Conservation (phyloP, 1,140 invertebrate species). For the Leptestheria dahalacensis region DNA sequence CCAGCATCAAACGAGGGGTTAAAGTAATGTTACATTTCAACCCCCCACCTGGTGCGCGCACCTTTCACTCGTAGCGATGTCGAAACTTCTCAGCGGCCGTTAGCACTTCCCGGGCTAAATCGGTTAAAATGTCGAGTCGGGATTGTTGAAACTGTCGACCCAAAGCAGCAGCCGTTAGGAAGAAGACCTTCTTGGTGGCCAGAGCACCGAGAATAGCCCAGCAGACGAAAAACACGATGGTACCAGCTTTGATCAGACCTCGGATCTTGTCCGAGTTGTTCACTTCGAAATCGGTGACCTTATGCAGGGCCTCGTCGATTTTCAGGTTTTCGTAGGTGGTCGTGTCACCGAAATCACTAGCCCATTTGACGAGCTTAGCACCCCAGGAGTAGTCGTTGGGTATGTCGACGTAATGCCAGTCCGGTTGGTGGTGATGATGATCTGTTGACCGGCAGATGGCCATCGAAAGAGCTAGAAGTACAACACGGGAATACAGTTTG, state of each 20-base stretch:
- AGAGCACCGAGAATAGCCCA: background rate
- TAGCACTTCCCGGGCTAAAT: no score
- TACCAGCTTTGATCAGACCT: background rate
- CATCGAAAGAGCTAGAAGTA: no score
- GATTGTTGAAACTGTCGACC: background rate
- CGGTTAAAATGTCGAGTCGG: no score
- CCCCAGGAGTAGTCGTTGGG: background rate
- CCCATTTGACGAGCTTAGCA: background rate
- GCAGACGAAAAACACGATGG: background rate
- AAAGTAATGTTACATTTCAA: no score
- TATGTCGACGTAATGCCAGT: background rate
- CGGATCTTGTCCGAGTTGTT: background rate
- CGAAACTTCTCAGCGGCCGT: no score
- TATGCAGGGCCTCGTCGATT: background rate
- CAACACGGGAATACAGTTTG: no score
- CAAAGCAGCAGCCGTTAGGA: background rate
- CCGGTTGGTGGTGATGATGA: background rate
- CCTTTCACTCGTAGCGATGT: no score
- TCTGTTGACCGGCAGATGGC: background rate
- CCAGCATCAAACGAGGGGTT: no score
- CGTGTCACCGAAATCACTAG: background rate
- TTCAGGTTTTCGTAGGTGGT: background rate
- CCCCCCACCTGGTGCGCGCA: no score
- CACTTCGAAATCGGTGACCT: background rate
- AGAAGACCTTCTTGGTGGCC: background rate